Percentiles rank a stretch among this genome's conserved stretches.
Evolutionary conservation across 2,888 invertebrate genomes (phyloP).

Genomic region (Metellina segmentata): DNA sequence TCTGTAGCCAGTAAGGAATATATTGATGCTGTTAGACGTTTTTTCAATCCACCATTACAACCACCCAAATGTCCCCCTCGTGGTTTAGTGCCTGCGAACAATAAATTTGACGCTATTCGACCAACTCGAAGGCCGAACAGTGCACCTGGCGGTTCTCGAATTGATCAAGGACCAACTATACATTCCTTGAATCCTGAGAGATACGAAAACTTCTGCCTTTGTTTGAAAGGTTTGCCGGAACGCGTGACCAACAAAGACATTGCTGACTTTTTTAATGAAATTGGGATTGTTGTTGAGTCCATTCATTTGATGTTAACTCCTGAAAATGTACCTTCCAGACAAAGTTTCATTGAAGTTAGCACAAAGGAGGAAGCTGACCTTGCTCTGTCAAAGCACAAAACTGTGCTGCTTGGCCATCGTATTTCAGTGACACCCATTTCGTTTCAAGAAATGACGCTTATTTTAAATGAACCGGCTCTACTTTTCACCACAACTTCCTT

Average conservation of each 20-base stretch:
- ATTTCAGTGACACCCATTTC: constrained; percentile 79
- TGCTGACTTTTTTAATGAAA: constrained; percentile 89
- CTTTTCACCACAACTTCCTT: constrained; percentile 25
- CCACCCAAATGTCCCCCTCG: background rate
- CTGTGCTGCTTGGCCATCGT: constrained; percentile 80
- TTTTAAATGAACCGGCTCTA: constrained; percentile 78
- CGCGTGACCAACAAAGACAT: constrained; percentile 89
- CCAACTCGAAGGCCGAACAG: background rate
- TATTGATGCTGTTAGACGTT: constrained; percentile 78
- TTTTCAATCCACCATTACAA: background rate
- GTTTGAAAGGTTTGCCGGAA: constrained; percentile 83
- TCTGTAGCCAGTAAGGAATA: constrained; percentile 79
- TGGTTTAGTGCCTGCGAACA: constrained; percentile 36
- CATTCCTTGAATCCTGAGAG: background rate
- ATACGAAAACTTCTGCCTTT: constrained; percentile 74
- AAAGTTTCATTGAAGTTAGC: constrained; percentile 93
- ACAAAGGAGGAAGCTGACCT: constrained; percentile 86
- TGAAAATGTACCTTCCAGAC: constrained; percentile 88
- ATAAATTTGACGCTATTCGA: constrained; percentile 1
- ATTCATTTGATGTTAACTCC: constrained; percentile 89
- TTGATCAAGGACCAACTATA: constrained; percentile 37
- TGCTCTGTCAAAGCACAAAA: constrained; percentile 86
- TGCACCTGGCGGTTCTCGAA: background rate
- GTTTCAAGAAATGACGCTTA: constrained; percentile 79
- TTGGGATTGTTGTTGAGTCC: constrained; percentile 88